Conservation (phyloP, 2,113 vertebrate genomes). For the Forbesichthys papilliferus region DNA sequence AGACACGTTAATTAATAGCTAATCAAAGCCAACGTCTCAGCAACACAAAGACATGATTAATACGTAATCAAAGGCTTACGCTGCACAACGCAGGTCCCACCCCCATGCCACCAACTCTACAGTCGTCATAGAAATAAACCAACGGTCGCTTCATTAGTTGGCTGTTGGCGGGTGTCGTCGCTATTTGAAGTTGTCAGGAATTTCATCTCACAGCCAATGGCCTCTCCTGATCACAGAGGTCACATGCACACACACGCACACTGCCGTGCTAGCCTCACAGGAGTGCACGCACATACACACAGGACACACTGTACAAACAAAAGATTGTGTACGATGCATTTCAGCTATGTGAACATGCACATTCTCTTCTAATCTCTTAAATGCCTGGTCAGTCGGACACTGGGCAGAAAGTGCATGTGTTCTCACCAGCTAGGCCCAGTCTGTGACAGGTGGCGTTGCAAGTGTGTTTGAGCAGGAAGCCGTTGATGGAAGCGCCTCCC, state of each 20-base stretch:
- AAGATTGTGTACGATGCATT: not conserved
- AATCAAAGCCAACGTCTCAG: conserved; percentile 81
- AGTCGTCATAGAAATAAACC: conserved; percentile 76
- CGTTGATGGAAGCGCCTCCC: conserved; percentile 85
- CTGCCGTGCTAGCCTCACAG: not conserved
- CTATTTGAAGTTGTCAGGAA: conserved; percentile 67
- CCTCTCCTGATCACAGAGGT: conserved; percentile 63
- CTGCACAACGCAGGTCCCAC: conserved; percentile 71
- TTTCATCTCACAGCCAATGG: conserved; percentile 65
- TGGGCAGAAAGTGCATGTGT: not conserved
- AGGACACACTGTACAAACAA: conserved; percentile 6
- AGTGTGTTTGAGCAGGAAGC: conserved; percentile 89
- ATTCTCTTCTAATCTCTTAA: not conserved
- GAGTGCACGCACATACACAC: not conserved
- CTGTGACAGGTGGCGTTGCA: conserved; percentile 87
- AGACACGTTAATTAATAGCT: conserved; percentile 72
- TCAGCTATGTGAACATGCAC: not conserved
- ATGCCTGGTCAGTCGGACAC: not conserved
- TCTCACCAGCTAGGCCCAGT: conserved; percentile 86
- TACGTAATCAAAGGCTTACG: conserved; percentile 81
- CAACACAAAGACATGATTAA: conserved; percentile 81
- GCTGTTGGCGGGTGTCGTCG: conserved; percentile 60
- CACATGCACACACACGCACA: conserved; percentile 45
- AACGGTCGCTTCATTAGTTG: conserved; percentile 71
- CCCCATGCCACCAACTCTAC: conserved; percentile 64